Base-by-base conservation (phyloP, 2,113 vertebrate species). In the Paedocypris sp. region DNA sequence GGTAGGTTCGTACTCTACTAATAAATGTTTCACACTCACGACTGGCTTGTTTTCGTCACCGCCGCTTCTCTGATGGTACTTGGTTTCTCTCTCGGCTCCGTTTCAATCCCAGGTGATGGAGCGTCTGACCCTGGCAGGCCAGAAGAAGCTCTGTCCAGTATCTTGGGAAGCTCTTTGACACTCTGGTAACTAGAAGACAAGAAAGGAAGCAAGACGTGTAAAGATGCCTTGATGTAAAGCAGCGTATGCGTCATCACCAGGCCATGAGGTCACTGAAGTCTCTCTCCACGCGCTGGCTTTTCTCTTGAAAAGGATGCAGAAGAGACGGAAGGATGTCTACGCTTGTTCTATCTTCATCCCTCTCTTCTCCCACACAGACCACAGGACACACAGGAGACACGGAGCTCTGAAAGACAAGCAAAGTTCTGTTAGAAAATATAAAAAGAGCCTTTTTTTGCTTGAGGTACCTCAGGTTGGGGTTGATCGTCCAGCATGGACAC, bases 141-240 rank as follows among this genome's bases (percentile, higher is more conserved):
- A 0, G 15, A 62, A 13, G 62, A 42, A 4, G 25, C 53, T 3
- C 28, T 3, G 12, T 69, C 66, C 43, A 80, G 25, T 0, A 56
- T 71, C 56, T 73, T 76, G 0, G 89, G 85, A 41, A 85, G 72
- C 12, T 86, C 83, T 56, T 81, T 87, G 35, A 81, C 67, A 48
- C 74, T 85, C 62, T 79, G 65, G 67, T 82, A 83, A 49, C 91
- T 93, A 39, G 12, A 59, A 32, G 19, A 8, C 8, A 2, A 35
- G 22, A 18, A 3, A 23, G 10, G 4, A 5, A n/a, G 5, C 5
- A 2, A 22, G n/a, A 11, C 28, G 28, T 51, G 6, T 15, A 47
- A 12, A 39, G 13, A 4, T 15, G 13, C 25, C 6, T 45, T 8
- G 3, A 39, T 13, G 4, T 39, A 39, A 3, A 16, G 8, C 9